Conservation (phyloP, 64 coral and sea anemone genomes). For the Catalaphyllia jardinei region DNA sequence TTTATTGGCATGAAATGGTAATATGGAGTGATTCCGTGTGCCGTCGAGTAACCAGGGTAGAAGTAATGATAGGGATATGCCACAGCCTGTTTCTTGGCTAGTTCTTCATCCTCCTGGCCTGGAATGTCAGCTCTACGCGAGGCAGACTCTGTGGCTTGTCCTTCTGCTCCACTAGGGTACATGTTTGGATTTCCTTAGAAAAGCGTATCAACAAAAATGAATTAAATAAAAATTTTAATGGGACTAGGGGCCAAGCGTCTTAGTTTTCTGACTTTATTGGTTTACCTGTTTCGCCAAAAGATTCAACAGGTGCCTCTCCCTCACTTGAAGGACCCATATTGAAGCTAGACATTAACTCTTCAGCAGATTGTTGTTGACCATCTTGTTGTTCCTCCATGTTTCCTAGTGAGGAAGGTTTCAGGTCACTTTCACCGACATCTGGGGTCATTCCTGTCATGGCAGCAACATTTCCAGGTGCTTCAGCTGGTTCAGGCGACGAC, state of each 20-base stretch:
- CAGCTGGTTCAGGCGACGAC: background rate
- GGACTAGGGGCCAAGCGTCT: background rate
- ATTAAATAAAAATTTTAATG: too few relatives aligned
- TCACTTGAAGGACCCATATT: conserved; percentile 6
- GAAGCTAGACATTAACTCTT: conserved; percentile 6
- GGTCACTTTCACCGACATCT: background rate
- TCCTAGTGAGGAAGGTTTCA: background rate
- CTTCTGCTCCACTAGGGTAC: background rate
- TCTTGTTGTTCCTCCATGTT: background rate
- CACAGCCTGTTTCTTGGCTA: conserved; percentile 78
- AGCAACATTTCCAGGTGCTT: background rate
- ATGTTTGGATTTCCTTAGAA: conserved; percentile 34
- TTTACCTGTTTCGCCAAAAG: conserved; percentile 38
- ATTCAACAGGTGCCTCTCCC: background rate
- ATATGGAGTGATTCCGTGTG: conserved; percentile 18
- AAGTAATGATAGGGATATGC: conserved; percentile 57
- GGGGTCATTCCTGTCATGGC: background rate
- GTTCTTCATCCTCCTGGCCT: background rate
- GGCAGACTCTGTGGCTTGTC: conserved; percentile 13
- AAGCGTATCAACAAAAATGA: background rate
- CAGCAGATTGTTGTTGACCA: background rate
- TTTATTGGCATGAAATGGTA: conserved; percentile 24
- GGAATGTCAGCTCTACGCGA: conserved; percentile 72
- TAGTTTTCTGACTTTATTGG: background rate
- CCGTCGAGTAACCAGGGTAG: conserved; percentile 17